Conservation (phyloP, 2,888 invertebrate species). For the Mycalesis mineus region DNA sequence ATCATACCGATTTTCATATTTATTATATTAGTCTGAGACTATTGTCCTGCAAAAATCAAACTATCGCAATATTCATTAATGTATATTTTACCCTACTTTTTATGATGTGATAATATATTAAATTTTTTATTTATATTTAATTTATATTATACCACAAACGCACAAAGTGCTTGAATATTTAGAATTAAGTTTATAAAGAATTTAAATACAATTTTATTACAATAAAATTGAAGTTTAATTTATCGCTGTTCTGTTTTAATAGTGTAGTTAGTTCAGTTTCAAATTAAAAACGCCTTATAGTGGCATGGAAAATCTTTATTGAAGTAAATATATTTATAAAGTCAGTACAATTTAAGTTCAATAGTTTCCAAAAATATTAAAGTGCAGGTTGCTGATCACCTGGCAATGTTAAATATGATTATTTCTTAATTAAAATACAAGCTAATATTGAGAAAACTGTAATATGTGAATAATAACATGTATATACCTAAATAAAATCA, state of each 20-base stretch:
- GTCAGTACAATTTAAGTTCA: conserved; percentile 81
- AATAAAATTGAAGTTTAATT: conserved; percentile 4
- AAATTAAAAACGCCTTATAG: conserved; percentile 52
- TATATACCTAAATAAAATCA: conserved; percentile 79
- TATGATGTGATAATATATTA: conserved; percentile 6
- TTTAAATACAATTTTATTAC: conserved; percentile 11
- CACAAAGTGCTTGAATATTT: background rate
- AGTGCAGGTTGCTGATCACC: conserved; percentile 80
- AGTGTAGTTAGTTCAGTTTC: background rate
- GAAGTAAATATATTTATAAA: conserved; percentile 81
- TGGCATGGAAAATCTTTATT: conserved; percentile 80
- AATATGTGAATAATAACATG: conserved; percentile 79
- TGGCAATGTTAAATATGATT: conserved; percentile 80
- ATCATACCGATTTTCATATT: no score
- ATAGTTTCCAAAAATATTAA: conserved; percentile 81
- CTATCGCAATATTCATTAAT: background rate
- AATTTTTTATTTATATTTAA: background rate
- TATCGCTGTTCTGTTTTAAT: conserved; percentile 3
- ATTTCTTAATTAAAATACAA: conserved; percentile 80
- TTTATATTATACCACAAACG: conserved; percentile 10
- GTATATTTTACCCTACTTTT: background rate
- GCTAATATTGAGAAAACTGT: conserved; percentile 80
- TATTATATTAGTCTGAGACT: no score
- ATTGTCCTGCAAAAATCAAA: no score
- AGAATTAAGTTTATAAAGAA: background rate